These are phyloP conservation scores for Emmelina monodactyla DNA, from an alignment of 2,888 invertebrate species.

Conservation along the genomic window DNA sequence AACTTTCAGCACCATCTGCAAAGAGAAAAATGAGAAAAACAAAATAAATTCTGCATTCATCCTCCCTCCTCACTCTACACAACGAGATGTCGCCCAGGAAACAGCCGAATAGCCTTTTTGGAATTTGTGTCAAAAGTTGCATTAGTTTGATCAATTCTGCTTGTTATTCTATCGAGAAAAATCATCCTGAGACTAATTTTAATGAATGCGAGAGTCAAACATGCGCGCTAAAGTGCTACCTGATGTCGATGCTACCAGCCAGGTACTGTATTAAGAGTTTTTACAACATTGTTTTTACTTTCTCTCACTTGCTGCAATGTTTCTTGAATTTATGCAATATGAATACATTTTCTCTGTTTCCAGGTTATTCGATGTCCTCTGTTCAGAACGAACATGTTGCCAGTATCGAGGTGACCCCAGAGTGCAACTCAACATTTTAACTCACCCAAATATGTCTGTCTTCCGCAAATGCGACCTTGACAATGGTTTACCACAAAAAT, in stretches of 20 bases:
- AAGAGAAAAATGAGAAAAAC: too few relatives aligned
- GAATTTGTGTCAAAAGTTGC: slow-evolving; percentile 44
- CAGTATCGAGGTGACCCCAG: slow-evolving; percentile 49
- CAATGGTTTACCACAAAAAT: slow-evolving; percentile 44
- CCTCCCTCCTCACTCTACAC: too few relatives aligned
- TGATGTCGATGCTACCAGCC: slow-evolving; percentile 47
- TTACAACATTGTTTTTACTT: slow-evolving; percentile 1
- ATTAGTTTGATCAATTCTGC: slow-evolving; percentile 48
- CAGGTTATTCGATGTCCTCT: slow-evolving; percentile 62
- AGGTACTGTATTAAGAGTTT: too few relatives aligned
- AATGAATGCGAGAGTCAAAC: slow-evolving; percentile 40
- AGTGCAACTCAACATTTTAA: slow-evolving; percentile 45
- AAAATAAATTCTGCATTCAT: too few relatives aligned
- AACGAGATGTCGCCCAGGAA: slow-evolving; percentile 51
- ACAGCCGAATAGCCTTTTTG: slow-evolving; percentile 48
- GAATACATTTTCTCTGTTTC: slow-evolving; percentile 22
- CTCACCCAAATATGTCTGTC: slow-evolving; percentile 50
- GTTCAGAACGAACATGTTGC: slow-evolving; percentile 51
- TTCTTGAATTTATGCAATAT: neutral
- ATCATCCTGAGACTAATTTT: slow-evolving; percentile 39
- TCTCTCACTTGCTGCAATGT: neutral
- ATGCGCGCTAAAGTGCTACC: slow-evolving; percentile 34
- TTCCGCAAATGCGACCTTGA: slow-evolving; percentile 57
- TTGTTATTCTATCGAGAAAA: slow-evolving; percentile 50
- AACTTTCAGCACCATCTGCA: too few relatives aligned